Evolutionary conservation across 2,113 vertebrate species (phyloP).

Genomic region (Sialia sialis): DNA sequence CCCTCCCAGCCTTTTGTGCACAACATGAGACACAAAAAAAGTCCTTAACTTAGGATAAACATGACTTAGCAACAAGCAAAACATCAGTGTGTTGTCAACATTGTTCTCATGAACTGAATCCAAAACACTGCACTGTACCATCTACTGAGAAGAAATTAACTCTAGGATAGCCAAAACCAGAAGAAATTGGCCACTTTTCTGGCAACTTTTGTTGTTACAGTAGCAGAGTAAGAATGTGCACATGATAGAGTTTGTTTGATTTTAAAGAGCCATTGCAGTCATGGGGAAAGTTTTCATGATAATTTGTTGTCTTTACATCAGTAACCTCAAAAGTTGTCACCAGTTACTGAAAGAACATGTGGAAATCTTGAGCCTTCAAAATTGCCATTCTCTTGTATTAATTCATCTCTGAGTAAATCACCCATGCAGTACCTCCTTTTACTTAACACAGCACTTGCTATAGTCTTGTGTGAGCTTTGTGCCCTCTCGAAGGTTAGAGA

Average conservation of each 20-base stretch:
- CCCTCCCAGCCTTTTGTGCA: background rate
- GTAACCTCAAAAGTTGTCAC: background rate
- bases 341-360: background rate
- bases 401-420: background rate
- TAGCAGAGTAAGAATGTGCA: background rate
- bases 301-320: background rate
- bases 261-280: background rate
- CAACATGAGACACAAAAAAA: background rate
- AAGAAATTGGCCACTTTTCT: background rate
- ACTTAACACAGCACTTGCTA: background rate
- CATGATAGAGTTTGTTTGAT: background rate
- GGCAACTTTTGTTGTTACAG: background rate
- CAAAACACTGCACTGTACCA: background rate
- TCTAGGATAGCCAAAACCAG: background rate
- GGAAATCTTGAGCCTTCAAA: background rate
- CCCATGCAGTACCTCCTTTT: background rate
- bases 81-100: background rate
- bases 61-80: background rate
- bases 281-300: background rate
- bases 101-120: background rate
- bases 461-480: background rate
- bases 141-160: background rate
- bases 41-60: background rate
- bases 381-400: background rate
- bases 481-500: background rate